Evolutionary conservation across 2,888 invertebrate genomes (phyloP), one percentile per base, ranked within the genome.

Genomic region (Nephrotoma appendiculata): DNA sequence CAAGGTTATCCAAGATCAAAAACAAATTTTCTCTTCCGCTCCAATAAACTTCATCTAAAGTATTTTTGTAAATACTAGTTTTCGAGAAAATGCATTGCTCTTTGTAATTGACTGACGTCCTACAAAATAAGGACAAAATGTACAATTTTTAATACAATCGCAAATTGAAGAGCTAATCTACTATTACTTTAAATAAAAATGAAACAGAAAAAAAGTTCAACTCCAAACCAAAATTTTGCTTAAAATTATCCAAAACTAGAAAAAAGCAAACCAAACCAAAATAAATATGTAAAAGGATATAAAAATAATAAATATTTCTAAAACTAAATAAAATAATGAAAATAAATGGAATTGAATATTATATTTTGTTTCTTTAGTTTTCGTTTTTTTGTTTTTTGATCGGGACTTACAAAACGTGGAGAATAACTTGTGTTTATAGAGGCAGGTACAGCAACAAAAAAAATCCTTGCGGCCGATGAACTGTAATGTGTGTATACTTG

Each of bases 401-500:
- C 86, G 84, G 87, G 87, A 88, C 88, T 88, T 88, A 88, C 88
- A 87, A 88, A 88, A 88, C 87, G 87, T 31, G 87, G 88, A 88
- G 88, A 87, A 88, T 71, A 71, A 71, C 71, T 31, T 31, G 71
- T 87, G 87, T 71, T 71, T 31, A 31, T 71, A 71, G 31, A 71
- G 71, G 71, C 71, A 71, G 71, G 71, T 9, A 19, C 71, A 31
- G 71, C 71, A 71, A 71, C 71, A 71, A 71, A 71, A 71, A 71
- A 71, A 71, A 71, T 71, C 71, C 71, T 71, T 71, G 71, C 71
- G 86, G 11, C 83, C 87, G 86, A 83, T 86, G 83, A 85, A 86
- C 86, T 85, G 84, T 57, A n/a, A 85, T 84, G 12, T 86, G 83
- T 86, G 86, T 86, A 86, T 85, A 71, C 71, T 31, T 71, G 71